Base-by-base conservation (phyloP, 2,888 invertebrate genomes). In the Orthosia gothica region DNA sequence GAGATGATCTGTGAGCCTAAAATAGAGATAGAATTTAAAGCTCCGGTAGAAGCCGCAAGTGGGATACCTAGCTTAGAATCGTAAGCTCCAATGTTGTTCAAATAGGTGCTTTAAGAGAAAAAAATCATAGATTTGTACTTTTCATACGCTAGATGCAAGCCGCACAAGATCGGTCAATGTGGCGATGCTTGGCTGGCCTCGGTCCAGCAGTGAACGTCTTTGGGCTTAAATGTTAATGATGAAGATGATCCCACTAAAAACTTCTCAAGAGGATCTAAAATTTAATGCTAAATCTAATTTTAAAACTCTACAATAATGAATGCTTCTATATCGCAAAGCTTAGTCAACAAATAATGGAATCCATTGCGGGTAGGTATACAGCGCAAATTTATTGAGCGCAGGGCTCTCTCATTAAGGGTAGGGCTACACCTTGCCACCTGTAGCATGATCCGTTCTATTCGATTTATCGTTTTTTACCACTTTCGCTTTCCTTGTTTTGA, bases 391-490 rank as follows among this genome's bases (percentile, higher is more conserved):
- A 95, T 94, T 87, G 91, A 91, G 91, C 90, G 90, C 91, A 92
- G 93, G 94, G 92, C 89, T 91, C 89, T 91, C 92, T 93, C 93
- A 94, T 94, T 93, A 94, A 91, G 91, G 92, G 90, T 87, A 82
- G 89, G 90, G 90, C 90, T 90, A 90, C 89, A 90, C 91, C 91
- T 91, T 89, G 91, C 94, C 95, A 95, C 95, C 95, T 95, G 95
- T 95, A 92, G 95, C 92, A 93, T 92, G 90, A 92, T 92, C 91
- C 91, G 88, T 87, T 87, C 73, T 85, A 88, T 89, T 90, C 89
- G 89, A 93, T 93, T 93, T 92, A 93, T 92, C 65, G 89, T 87
- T 88, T 86, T 88, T 87, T 91, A 87, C 84, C 81, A 88, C 84
- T 87, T 88, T 87, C 82, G 76, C 79, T 83, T 84, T 85, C 81